These are phyloP conservation scores for Montipora capitata DNA, from an alignment of 92 coral and sea anemone species.

Conservation along the genomic window DNA sequence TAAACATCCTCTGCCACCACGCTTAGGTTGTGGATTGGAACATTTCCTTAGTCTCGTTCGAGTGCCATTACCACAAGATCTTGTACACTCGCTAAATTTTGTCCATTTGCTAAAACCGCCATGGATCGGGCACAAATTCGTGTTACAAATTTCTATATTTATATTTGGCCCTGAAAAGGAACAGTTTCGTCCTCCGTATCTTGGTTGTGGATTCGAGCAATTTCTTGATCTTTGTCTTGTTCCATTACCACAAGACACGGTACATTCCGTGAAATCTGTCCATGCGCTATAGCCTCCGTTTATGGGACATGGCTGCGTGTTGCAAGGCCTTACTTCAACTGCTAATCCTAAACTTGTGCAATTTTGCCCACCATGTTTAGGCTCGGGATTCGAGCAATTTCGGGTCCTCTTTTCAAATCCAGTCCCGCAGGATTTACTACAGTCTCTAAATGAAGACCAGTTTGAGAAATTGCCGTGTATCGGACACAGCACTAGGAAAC, in stretches of 20 bases:
- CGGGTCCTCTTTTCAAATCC: conserved; percentile 75
- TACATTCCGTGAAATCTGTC: conserved; percentile 86
- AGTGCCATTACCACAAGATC: conserved; percentile 84
- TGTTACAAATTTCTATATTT: conserved; percentile 76
- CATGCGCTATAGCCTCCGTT: conserved; percentile 88
- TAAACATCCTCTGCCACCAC: conserved; percentile 64
- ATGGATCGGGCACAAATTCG: conserved; percentile 84
- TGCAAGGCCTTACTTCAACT: conserved; percentile 59
- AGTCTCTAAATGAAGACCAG: conserved; percentile 80
- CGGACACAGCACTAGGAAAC: conserved; percentile 78
- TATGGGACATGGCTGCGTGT: conserved; percentile 82
- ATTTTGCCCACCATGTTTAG: conserved; percentile 80
- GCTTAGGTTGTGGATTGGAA: conserved; percentile 52
- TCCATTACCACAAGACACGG: conserved; percentile 88
- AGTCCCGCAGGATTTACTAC: conserved; percentile 78
- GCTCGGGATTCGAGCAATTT: conserved; percentile 77
- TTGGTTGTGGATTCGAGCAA: conserved; percentile 82
- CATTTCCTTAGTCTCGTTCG: conserved; percentile 79
- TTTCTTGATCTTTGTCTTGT: conserved; percentile 60
- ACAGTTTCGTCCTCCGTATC: conserved; percentile 73
- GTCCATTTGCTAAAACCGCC: conserved; percentile 91
- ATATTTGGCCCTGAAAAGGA: conserved; percentile 55
- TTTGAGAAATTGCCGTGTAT: conserved; percentile 77
- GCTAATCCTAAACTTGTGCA: conserved; percentile 70
- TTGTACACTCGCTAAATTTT: conserved; percentile 76